Evolutionary conservation across 1,140 invertebrate genomes (phyloP).

Genomic region (Limonius californicus): DNA sequence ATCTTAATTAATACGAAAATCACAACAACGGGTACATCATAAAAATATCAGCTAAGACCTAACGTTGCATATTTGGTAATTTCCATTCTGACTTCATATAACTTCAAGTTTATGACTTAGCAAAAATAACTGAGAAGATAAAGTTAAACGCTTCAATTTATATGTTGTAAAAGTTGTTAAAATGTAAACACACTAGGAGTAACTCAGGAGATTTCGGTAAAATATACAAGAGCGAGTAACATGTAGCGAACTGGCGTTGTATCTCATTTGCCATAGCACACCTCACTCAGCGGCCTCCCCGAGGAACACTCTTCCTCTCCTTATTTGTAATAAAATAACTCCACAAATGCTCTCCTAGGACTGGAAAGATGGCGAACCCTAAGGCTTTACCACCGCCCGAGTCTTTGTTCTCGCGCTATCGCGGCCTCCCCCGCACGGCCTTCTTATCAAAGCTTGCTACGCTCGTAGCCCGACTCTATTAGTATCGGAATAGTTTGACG

Average conservation of each 20-base stretch:
- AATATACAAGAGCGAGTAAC: slow-evolving; percentile 30
- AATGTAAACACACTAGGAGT: slow-evolving; percentile 23
- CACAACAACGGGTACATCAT: background rate
- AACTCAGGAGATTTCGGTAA: slow-evolving; percentile 30
- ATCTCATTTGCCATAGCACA: slow-evolving; percentile 42
- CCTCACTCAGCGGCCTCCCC: slow-evolving; percentile 42
- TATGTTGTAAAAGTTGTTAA: slow-evolving; percentile 20
- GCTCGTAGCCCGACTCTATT: slow-evolving; percentile 10
- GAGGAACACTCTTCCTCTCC: slow-evolving; percentile 42
- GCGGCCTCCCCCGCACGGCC: slow-evolving; percentile 15
- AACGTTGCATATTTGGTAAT: no score
- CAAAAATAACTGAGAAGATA: slow-evolving; percentile 6
- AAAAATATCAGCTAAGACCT: background rate
- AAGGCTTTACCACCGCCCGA: slow-evolving; percentile 27
- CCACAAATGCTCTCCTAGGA: slow-evolving; percentile 46
- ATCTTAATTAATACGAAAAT: no score
- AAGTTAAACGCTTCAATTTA: slow-evolving; percentile 14
- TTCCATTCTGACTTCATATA: background rate
- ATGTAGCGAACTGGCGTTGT: slow-evolving; percentile 33
- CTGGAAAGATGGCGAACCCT: slow-evolving; percentile 39
- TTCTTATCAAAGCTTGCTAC: slow-evolving; percentile 15
- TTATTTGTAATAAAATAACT: slow-evolving; percentile 49
- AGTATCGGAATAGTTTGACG: slow-evolving; percentile 20
- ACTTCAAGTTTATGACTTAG: slow-evolving; percentile 3
- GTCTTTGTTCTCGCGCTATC: slow-evolving; percentile 36